Base-by-base conservation (phyloP, 2,888 invertebrate species). In the Neuroscelio doddi region DNA sequence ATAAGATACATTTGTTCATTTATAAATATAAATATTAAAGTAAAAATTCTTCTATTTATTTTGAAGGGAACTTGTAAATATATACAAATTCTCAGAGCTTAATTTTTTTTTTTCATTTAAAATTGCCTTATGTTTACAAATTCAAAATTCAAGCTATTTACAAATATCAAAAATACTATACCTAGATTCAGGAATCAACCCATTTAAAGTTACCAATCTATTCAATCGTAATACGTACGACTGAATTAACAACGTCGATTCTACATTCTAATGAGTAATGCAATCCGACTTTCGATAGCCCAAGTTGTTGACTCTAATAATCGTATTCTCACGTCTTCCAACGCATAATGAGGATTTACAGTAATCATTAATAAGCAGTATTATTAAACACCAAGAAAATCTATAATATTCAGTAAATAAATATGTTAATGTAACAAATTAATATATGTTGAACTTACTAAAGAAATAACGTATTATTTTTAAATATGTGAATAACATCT, bases 281-380 rank as follows among this genome's bases (percentile, higher is more conserved):
- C 49, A 46, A 68, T 63, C 61, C 52, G 49, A 57, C 59, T 65
- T 42, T 53, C 41, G 27, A 24, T 38, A 15, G 16, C 26, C 50
- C 45, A 51, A 58, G 39, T 57, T 50, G 59, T 64, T 63, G 52
- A 56, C 52, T 9, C 38, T 16, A 17, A n/a, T 16, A 17, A 38
- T 38, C 50, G 42, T 29, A 34, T 67, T 64, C 42, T 64, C 56
- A 41, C 39, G 42, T 63, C 42, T 56, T 14, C 46, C 51, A 38
- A 53, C 30, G 51, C 32, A 41, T 70, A 70, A 59, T 62, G 65
- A 55, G 67, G 65, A 71, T 70, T 64, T 70, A 64, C 44, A 39
- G 17, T 36, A 36, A 47, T 58, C 64, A 16, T 52, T 52, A 59
- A 57, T 64, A 61, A 70, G 64, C 57, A 44, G 52, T 42, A 50